A percentile compares a stretch with the other conserved stretches of the same genome.
phyloP scores from a whole-genome alignment of 2,888 invertebrate species.

The Pinctada fucata region DNA sequence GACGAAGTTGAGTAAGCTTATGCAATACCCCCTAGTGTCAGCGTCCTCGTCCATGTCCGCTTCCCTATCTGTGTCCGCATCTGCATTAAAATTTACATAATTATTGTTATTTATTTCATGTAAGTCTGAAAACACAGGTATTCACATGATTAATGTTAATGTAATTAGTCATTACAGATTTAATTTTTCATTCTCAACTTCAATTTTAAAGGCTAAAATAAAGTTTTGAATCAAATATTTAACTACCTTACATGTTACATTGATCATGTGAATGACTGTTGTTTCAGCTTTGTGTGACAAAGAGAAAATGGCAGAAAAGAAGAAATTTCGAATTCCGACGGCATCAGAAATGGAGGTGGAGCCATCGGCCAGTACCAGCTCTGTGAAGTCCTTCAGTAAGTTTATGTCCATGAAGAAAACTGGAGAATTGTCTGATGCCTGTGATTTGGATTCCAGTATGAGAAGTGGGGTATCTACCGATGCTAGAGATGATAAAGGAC shows the following conservation, averaged over 20 bases:
- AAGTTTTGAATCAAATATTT: neutral
- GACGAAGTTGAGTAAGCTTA: too few species aligned
- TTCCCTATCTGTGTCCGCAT: too few species aligned
- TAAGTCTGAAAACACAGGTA: neutral
- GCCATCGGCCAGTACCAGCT: neutral
- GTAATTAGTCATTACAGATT: neutral
- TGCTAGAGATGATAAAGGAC: neutral
- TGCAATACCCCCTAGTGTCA: too few species aligned
- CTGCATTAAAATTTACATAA: too few species aligned
- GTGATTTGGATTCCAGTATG: slow-evolving; percentile 15
- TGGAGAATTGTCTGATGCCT: slow-evolving; percentile 14
- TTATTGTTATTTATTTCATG: too few species aligned
- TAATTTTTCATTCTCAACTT: neutral
- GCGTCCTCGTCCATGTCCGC: too few species aligned
- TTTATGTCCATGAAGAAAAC: slow-evolving; percentile 24
- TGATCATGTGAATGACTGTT: neutral
- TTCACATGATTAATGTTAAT: neutral
- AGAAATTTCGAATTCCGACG: slow-evolving; percentile 52
- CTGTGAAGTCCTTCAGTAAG: slow-evolving; percentile 11
- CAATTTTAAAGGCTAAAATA: too few species aligned
- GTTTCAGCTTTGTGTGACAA: neutral
- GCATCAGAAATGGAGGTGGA: slow-evolving; percentile 47
- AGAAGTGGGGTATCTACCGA: neutral
- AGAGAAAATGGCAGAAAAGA: slow-evolving; percentile 45
- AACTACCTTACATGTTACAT: neutral